Evolutionary conservation across 2,797 vertebrate genomes (phyloP).

Genomic region (Sciaenops ocellatus): DNA sequence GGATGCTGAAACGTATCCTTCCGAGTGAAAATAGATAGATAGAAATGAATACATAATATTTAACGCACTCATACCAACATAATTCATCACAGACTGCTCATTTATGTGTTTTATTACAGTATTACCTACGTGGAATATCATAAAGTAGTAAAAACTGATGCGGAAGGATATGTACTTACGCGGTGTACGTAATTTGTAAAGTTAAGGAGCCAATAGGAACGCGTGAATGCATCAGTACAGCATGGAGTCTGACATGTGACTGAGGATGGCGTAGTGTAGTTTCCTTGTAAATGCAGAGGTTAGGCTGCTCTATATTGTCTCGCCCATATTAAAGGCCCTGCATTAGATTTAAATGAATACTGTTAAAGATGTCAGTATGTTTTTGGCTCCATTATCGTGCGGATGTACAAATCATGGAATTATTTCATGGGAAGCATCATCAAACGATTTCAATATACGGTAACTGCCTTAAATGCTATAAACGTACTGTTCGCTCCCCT

Average conservation of each 20-base stretch:
- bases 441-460: neutral
- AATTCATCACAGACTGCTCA: fast-evolving
- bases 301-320: fast-evolving
- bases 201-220: conserved; percentile 69
- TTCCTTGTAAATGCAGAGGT: conserved; percentile 6
- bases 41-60: fast-evolving
- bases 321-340: neutral
- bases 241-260: conserved; percentile 70
- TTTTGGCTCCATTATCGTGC: neutral
- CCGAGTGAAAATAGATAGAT: conserved; percentile 57
- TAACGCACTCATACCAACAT: fast-evolving
- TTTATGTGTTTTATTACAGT: neutral
- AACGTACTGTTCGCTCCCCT: neutral
- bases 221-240: conserved; percentile 21
- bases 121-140: fast-evolving
- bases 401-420: conserved; percentile 12
- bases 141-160: neutral
- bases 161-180: conserved; percentile 71
- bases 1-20: conserved; percentile 75
- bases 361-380: neutral
- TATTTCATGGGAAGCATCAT: conserved; percentile 7
- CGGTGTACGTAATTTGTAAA: conserved; percentile 43
- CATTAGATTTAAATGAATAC: fast-evolving
- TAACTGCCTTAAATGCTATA: neutral
- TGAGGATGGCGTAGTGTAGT: conserved; percentile 15